Percentiles rank a stretch among this genome's conserved stretches.
Conservation (phyloP, 2,888 invertebrate genomes). For the Drosophila vallismaia region DNA sequence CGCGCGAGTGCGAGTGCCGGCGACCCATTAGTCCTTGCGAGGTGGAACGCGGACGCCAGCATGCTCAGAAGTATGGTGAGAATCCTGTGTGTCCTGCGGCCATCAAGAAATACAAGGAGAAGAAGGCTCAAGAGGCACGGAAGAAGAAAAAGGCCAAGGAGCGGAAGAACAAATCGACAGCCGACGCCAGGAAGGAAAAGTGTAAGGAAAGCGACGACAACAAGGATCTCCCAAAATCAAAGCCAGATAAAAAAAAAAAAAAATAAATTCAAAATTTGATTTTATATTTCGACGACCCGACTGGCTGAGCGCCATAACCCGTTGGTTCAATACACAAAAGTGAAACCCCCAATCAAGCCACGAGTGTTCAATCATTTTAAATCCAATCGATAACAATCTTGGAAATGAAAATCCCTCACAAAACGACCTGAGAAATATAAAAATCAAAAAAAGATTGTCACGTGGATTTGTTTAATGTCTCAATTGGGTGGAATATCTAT, state of each 20-base stretch:
- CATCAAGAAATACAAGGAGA: conserved; percentile 3
- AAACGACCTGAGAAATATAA: not conserved
- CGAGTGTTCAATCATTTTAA: not conserved
- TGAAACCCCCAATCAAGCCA: not conserved
- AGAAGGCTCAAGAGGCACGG: not conserved
- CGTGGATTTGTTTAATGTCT: not conserved
- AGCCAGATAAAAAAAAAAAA: not conserved
- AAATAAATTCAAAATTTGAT: not conserved
- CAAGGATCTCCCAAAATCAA: not conserved
- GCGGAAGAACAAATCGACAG: not conserved
- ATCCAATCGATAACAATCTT: not conserved
- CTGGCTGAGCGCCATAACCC: not conserved
- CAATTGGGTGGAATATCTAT: not conserved
- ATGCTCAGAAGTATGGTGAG: not conserved
- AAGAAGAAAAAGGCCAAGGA: not conserved
- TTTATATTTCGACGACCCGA: not conserved
- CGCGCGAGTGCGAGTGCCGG: conserved; percentile 30
- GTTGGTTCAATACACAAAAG: not conserved
- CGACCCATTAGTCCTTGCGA: conserved; percentile 15
- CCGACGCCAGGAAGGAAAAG: not conserved
- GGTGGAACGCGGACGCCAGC: conserved; percentile 14
- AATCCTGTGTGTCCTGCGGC: conserved; percentile 18
- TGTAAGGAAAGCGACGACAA: not conserved
- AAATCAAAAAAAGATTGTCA: not conserved
- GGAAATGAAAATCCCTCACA: not conserved